phyloP scores from a whole-genome alignment of 2,113 vertebrate genomes.

The Thalassoma bifasciatum region DNA sequence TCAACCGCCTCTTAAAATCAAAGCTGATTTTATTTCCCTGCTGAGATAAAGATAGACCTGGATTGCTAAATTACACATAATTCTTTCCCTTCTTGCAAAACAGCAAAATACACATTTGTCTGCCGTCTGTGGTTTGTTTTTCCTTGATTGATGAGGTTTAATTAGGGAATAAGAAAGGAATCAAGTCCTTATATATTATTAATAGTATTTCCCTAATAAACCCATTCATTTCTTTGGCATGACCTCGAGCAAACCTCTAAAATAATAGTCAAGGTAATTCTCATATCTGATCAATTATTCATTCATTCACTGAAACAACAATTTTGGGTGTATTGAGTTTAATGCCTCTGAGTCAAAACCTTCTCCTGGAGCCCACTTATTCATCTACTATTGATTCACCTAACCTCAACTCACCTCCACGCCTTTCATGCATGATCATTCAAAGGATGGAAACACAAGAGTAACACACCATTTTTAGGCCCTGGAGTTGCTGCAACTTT shows the following conservation, averaged over 20 bases:
- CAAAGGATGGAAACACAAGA: too few relatives aligned
- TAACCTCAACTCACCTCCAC: not conserved
- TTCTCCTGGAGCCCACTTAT: not conserved
- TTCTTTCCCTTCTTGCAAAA: not conserved
- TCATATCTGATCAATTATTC: slow-evolving; percentile 14
- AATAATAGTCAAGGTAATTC: slow-evolving; percentile 14
- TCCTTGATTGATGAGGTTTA: not conserved
- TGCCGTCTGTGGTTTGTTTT: not conserved
- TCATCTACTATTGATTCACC: not conserved
- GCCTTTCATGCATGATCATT: not conserved
- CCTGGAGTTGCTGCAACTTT: too few relatives aligned
- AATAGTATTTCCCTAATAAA: slow-evolving; percentile 9
- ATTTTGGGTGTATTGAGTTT: not conserved
- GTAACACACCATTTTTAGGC: too few relatives aligned
- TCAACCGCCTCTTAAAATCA: not conserved
- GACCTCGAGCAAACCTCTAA: slow-evolving; percentile 10
- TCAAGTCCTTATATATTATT: slow-evolving; percentile 8
- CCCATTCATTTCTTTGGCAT: not conserved
- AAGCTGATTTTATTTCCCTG: not conserved
- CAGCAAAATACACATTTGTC: not conserved
- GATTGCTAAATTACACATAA: slow-evolving; percentile 7
- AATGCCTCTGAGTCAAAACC: not conserved
- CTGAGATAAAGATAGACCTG: not conserved
- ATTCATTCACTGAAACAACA: not conserved
- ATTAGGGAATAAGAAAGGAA: slow-evolving; percentile 7